Conservation (phyloP, 2,113 vertebrate genomes). For the Onychostoma macrolepis region DNA sequence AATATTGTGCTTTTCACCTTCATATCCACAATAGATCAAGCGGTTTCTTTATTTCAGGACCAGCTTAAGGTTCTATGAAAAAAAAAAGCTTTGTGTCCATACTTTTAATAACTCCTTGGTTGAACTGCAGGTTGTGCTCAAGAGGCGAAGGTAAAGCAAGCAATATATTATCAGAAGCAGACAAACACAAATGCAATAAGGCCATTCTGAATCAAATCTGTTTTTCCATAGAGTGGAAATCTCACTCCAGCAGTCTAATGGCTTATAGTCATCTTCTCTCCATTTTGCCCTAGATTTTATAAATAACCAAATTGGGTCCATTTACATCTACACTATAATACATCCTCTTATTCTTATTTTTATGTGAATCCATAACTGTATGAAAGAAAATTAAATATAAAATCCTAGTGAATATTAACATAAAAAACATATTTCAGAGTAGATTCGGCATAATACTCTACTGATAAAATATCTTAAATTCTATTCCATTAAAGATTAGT, state of each 20-base stretch:
- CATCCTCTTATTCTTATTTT: neutral
- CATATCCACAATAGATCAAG: neutral
- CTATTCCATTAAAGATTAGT: neutral
- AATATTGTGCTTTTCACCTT: conserved; percentile 17
- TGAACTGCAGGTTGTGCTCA: neutral
- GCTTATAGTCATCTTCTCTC: neutral
- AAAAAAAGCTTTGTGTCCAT: neutral
- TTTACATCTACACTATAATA: neutral
- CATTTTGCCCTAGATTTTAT: conserved; percentile 26
- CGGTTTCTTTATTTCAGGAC: neutral
- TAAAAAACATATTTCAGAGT: neutral
- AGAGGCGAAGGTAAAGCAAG: neutral
- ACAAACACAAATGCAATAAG: neutral
- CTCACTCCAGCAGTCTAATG: neutral
- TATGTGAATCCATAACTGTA: neutral
- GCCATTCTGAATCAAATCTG: neutral
- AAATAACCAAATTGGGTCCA: conserved; percentile 20
- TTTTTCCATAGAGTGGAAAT: neutral
- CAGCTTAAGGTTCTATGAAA: neutral
- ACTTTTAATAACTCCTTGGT: neutral
- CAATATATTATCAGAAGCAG: neutral
- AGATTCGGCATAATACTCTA: neutral
- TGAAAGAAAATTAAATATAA: neutral
- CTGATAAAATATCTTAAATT: neutral
- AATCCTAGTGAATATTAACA: neutral